Base-by-base conservation (phyloP, 1,140 invertebrate genomes). In the Lutraria rhynchaena region DNA sequence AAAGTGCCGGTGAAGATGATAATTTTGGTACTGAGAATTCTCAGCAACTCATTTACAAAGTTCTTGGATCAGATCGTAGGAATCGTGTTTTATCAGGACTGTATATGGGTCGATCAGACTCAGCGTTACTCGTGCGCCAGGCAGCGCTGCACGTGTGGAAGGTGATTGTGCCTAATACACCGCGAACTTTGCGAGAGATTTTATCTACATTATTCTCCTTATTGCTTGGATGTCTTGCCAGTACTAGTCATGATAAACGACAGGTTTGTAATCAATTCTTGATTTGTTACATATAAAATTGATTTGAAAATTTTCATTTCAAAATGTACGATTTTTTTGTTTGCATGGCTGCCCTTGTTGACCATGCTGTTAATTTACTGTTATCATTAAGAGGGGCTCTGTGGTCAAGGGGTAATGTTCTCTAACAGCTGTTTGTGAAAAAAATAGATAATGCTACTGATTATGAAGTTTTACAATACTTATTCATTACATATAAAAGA, bases 1-100 rank as follows among this genome's bases (percentile, higher is more conserved):
- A 99, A 93, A 99, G 98, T 1, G 97, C 97, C 3, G 96, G 96
- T 87, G 99, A 99, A 91, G 99, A 99, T 92, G 99, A 99, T 90
- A 99, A 99, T 91, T 99, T 99, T 93, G 99, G 98, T 69, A 99
- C 99, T 0, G 98, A 99, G 92, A 96, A 97, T 86, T 99, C 98
- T 0, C 98, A 99, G 87, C 97, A 99, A 78, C 89, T 90, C 0
- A 99, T 99, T 83, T 96, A 99, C 74, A 94, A 94, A 27, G 95
- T 96, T 7, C 93, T 99, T 5, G 98, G 99, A 13, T 94, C 94
- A 3, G 97, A 99, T 86, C 93, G 98, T 65, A 93, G 98, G 71
- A 99, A 99, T 91, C 93, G 98, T 44, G 98, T 99, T 3, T 91
- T 99, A 31, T 97, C 98, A 49, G 98, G 98, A 13, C 93, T 99